Base-by-base conservation (phyloP, 2,888 invertebrate species). In the Plebejus argus region DNA sequence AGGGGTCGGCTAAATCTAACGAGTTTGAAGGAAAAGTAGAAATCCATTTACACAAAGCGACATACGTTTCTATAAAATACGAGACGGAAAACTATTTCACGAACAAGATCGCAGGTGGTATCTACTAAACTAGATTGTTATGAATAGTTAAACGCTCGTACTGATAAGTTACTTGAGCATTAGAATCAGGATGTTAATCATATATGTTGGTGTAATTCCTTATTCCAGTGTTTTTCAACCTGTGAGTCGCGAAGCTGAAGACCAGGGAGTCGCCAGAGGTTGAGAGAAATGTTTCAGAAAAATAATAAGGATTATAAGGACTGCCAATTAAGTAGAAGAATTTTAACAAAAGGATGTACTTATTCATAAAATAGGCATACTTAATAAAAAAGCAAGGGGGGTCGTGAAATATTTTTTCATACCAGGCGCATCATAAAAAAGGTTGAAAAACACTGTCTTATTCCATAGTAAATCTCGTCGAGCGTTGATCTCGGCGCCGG, bases 401-500 rank as follows among this genome's bases (percentile, higher is more conserved):
- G 45, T 45, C 10, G 10, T 10, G 10, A 45, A 45, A 45, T 45
- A 45, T 45, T 45, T 45, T 45, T 45, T 12, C 10, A 39, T 39
- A 39, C 10, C 39, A 10, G 10, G 8, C 39, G 39, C 39, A 45
- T 45, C 12, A 45, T 45, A 45, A 12, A 35, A 45, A 45, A 45
- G 45, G 45, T 45, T 45, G 10, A 45, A 45, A 45, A 45, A 45
- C 45, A 45, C 45, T 45, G 45, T 77, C 77, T 78, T 79, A 80
- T 53, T 53, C 88, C 87, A 87, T 88, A 89, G 90, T 88, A 92
- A 93, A 93, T 93, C 93, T 91, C 91, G 83, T 85, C 87, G 93
- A 92, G 90, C 93, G 89, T 89, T 93, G 93, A 91, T 93, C 93
- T 89, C 88, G 88, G 90, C 90, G 90, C 89, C 90, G 88, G 89